Base-by-base conservation (phyloP, 2,888 invertebrate genomes). In the Cyclophora punctaria region DNA sequence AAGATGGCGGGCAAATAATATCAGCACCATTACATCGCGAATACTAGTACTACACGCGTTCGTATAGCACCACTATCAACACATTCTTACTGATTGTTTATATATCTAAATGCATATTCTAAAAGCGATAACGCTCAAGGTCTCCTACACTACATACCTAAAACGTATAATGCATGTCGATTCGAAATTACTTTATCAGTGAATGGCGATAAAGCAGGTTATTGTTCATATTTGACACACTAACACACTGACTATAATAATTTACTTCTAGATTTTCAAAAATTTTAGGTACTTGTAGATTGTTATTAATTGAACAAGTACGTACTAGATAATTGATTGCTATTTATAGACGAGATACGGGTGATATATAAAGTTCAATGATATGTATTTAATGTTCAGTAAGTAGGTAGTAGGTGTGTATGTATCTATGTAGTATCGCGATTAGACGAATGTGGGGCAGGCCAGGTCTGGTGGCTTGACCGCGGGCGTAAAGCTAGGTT, bases 41-140 rank as follows among this genome's bases (percentile, higher is more conserved):
- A 44, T 44, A 44, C 44, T 44, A 44, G 4, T 33, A 43, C 5
- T 43, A 43, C 52, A 54, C 59, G 50, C 52, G 49, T 52, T 54
- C 50, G 57, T 58, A 60, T 57, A 68, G 62, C 59, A 59, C 67
- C 60, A 70, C 67, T 69, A 70, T 66, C 64, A 64, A 67, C 70
- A 66, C 68, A 70, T 71, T 69, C 64, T 60, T 69, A 69, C 69
- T 67, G 71, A 71, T 72, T 72, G 68, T 75, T 77, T 71, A 69
- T 75, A 77, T 73, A 78, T 75, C 73, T 71, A 63, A 66, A 60
- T 76, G 73, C 72, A 80, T 73, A 77, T 74, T 76, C 67, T 73
- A 63, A 58, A 58, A 60, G 60, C 71, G 82, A 83, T 83, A 83
- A 81, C 69, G 59, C 62, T 53, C 77, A 82, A 80, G 82, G 82